Conservation (phyloP, 1,140 invertebrate species). For the Metopolophium dirhodum region DNA sequence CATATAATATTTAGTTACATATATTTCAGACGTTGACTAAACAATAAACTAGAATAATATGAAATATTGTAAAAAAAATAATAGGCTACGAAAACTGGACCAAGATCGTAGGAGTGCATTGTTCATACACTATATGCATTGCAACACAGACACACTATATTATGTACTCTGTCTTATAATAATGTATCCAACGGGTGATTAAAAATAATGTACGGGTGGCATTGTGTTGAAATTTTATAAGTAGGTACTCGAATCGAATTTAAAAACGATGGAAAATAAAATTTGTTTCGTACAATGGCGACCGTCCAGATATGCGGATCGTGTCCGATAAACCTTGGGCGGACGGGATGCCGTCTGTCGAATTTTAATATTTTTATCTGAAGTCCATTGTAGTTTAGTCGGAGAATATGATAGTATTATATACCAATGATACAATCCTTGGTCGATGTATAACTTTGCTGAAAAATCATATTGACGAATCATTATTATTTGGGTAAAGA, state of each 20-base stretch:
- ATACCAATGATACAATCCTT: neutral
- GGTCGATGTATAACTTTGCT: neutral
- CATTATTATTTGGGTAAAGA: neutral
- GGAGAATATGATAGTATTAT: neutral
- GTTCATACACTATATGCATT: constrained; percentile 11
- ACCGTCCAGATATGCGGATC: constrained; percentile 22
- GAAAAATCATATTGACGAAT: neutral
- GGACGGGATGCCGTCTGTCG: neutral
- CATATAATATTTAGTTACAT: neutral
- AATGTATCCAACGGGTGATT: constrained; percentile 20
- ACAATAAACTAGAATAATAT: neutral
- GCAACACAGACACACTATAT: neutral
- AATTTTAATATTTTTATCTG: neutral
- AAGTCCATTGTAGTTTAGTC: neutral
- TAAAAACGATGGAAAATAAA: constrained; percentile 40
- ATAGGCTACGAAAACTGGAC: constrained; percentile 25
- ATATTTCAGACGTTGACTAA: neutral
- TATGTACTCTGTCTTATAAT: neutral
- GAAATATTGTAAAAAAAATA: neutral
- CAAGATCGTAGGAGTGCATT: neutral
- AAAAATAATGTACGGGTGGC: neutral
- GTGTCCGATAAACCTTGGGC: neutral
- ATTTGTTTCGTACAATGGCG: constrained; percentile 25
- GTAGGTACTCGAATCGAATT: constrained; percentile 37
- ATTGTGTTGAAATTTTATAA: constrained; percentile 44